A percentile compares a stretch with the other conserved stretches of the same genome.
Conservation (phyloP, 1,140 invertebrate species). For the Colletes gigas region DNA sequence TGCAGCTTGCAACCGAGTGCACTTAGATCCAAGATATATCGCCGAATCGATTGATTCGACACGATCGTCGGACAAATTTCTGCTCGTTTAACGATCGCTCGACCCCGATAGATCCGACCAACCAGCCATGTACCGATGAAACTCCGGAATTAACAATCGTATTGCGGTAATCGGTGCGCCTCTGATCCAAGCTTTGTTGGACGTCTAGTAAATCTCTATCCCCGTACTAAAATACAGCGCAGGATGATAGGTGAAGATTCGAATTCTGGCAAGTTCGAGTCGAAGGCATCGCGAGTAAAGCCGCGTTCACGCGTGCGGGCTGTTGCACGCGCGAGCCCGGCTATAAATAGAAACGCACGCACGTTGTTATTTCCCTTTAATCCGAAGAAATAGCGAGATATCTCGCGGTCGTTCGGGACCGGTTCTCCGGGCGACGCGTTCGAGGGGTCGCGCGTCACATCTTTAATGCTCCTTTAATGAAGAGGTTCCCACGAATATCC, state of each 20-base stretch:
- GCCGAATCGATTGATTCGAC: not conserved
- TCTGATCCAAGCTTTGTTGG: no score
- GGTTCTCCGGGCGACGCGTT: conserved; percentile 42
- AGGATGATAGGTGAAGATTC: no score
- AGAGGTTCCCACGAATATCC: conserved; percentile 59
- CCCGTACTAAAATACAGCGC: no score
- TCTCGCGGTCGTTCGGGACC: conserved; percentile 37
- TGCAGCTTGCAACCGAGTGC: conserved; percentile 4
- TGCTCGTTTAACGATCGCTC: not conserved
- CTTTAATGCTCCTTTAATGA: conserved; percentile 54
- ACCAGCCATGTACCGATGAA: not conserved
- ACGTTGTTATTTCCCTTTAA: conserved; percentile 55
- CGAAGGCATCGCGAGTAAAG: conserved; percentile 10
- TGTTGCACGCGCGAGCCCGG: conserved; percentile 3
- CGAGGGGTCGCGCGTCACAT: conserved; percentile 12
- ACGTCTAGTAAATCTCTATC: no score
- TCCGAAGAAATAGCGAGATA: conserved; percentile 53
- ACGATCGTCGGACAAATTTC: conserved; percentile 18
- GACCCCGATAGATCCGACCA: not conserved
- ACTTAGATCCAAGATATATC: conserved; percentile 3
- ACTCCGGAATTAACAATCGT: no score
- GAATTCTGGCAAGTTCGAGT: no score
- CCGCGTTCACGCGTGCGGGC: conserved; percentile 14
- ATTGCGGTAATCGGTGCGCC: no score
- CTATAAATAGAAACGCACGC: conserved; percentile 55